Conservation (phyloP, 2,113 vertebrate genomes). For the Scolopax mira region DNA sequence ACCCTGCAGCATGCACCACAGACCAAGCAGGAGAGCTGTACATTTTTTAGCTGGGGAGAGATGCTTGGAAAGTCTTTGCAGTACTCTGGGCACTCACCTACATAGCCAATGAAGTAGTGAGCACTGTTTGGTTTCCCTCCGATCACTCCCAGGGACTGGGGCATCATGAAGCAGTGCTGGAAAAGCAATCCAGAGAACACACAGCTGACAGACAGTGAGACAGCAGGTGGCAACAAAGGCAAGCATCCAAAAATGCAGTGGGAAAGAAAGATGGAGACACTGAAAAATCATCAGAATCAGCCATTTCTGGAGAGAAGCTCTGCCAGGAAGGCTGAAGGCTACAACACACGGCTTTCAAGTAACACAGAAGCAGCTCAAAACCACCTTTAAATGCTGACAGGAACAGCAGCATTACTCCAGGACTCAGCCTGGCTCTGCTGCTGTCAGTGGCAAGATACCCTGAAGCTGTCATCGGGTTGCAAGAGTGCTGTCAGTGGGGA, state of each 20-base stretch:
- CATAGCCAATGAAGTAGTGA: slow-evolving; percentile 98
- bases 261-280: neutral
- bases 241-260: neutral
- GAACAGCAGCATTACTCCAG: neutral
- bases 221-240: slow-evolving; percentile 3
- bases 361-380: neutral
- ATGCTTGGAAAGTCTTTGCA: neutral
- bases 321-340: neutral
- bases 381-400: neutral
- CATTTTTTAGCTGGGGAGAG: neutral
- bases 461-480: neutral
- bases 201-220: slow-evolving; percentile 47
- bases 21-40: neutral
- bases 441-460: neutral
- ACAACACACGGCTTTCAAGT: neutral
- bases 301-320: neutral
- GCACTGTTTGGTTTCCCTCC: slow-evolving; percentile 98
- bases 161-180: slow-evolving; percentile 97
- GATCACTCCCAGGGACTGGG: slow-evolving; percentile 96
- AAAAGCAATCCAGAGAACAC: slow-evolving; percentile 56
- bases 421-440: neutral
- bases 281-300: neutral
- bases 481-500: neutral
- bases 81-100: slow-evolving; percentile 80
- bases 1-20: neutral